Conservation (phyloP, 2,888 invertebrate species). For the Drosophila stalkeri region DNA sequence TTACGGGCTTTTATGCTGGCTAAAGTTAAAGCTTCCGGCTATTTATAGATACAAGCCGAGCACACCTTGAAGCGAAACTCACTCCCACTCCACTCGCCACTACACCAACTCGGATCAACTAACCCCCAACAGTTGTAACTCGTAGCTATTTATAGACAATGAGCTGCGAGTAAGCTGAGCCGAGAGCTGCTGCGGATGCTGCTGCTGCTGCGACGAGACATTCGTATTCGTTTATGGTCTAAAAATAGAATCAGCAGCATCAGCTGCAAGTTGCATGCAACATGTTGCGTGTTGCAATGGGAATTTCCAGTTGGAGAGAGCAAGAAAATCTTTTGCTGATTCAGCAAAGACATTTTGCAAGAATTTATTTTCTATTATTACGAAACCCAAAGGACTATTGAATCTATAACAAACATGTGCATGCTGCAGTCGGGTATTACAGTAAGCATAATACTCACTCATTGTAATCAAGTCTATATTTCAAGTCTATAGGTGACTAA, state of each 20-base stretch:
- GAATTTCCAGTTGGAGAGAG: not conserved
- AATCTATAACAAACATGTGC: not conserved
- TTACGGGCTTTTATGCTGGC: slow-evolving; percentile 72
- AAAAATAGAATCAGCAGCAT: slow-evolving; percentile 23
- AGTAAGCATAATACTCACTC: not conserved
- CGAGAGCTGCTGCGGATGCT: not conserved
- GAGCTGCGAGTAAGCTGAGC: slow-evolving; percentile 10
- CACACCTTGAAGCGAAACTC: not conserved
- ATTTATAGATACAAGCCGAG: slow-evolving; percentile 40
- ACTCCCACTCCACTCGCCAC: not conserved
- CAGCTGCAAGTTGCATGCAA: slow-evolving; percentile 35
- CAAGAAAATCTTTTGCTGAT: slow-evolving; percentile 12
- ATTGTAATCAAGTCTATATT: not conserved
- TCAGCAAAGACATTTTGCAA: not conserved
- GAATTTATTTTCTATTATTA: slow-evolving; percentile 12
- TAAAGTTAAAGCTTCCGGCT: slow-evolving; percentile 37
- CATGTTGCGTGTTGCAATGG: slow-evolving; percentile 2
- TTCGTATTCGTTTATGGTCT: slow-evolving; percentile 24
- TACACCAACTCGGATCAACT: not conserved
- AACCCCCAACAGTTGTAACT: slow-evolving; percentile 40
- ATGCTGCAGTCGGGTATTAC: not conserved
- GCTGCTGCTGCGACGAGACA: slow-evolving; percentile 6
- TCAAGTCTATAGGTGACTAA: not conserved
- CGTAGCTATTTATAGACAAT: slow-evolving; percentile 47
- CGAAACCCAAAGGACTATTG: slow-evolving; percentile 1